These are phyloP conservation scores for Verasper variegatus DNA, from an alignment of 2,113 vertebrate genomes.

Conservation along the genomic window DNA sequence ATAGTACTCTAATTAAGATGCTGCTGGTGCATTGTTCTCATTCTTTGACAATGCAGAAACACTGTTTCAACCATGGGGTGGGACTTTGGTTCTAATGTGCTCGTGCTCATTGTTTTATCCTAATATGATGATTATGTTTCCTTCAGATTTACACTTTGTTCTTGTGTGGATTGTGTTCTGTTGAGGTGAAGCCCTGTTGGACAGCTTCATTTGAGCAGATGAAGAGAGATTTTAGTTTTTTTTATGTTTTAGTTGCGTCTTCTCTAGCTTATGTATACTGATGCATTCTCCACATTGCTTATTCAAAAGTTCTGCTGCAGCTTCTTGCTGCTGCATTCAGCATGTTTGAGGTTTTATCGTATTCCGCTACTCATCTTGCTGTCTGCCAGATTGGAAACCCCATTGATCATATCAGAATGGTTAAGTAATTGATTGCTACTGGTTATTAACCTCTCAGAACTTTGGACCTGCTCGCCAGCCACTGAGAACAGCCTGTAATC, in stretches of 20 bases:
- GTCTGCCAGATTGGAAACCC: conserved; percentile 63
- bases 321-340: conserved; percentile 21
- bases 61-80: conserved; percentile 10
- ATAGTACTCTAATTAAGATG: conserved; percentile 52
- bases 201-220: conserved; percentile 1
- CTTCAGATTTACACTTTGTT: background rate
- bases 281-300: conserved; percentile 1
- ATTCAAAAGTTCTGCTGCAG: conserved; percentile 7
- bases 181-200: background rate
- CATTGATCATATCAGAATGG: conserved; percentile 83
- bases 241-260: background rate
- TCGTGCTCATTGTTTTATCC: conserved; percentile 10
- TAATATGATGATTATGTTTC: conserved; percentile 19
- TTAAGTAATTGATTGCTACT: conserved; percentile 85
- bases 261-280: background rate
- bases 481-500: conserved; percentile 80
- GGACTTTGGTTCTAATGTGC: conserved; percentile 26
- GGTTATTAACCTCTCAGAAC: conserved; percentile 85
- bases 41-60: conserved; percentile 21
- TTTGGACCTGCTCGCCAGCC: conserved; percentile 72
- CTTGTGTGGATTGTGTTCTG: background rate
- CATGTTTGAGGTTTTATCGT: conserved; percentile 49
- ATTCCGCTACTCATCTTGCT: conserved; percentile 53
- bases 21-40: conserved; percentile 37
- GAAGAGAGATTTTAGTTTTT: background rate